These are phyloP conservation scores for Amazona vittata DNA, from an alignment of 2,113 vertebrate genomes.

Conservation along the genomic window DNA sequence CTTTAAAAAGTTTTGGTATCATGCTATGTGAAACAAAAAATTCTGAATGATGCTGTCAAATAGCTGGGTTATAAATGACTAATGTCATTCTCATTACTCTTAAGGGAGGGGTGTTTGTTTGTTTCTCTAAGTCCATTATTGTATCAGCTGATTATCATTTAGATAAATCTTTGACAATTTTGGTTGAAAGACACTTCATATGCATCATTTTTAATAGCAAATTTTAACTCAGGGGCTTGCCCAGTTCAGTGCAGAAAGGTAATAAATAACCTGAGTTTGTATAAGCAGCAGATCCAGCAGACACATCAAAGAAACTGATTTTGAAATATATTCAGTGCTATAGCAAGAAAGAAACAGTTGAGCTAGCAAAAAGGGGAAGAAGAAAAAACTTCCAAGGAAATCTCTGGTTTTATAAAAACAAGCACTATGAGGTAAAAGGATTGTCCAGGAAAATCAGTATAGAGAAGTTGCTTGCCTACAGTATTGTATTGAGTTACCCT, in stretches of 20 bases:
- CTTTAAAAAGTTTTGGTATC: background rate
- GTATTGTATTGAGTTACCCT: background rate
- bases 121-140: background rate
- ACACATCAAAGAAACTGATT: background rate
- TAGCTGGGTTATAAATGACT: background rate
- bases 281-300: background rate
- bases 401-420: background rate
- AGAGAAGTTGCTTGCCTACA: background rate
- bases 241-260: background rate
- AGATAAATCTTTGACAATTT: background rate
- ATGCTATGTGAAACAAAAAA: background rate
- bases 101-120: background rate
- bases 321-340: background rate
- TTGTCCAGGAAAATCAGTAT: background rate
- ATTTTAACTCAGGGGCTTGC: background rate
- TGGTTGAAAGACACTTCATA: background rate
- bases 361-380: background rate
- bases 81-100: background rate
- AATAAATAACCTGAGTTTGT: background rate
- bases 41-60: background rate
- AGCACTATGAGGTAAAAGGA: background rate
- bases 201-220: background rate
- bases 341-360: background rate
- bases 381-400: background rate
- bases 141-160: background rate